Conservation (phyloP, 2,797 vertebrate species). For the Chiroxiphia lanceolata region DNA sequence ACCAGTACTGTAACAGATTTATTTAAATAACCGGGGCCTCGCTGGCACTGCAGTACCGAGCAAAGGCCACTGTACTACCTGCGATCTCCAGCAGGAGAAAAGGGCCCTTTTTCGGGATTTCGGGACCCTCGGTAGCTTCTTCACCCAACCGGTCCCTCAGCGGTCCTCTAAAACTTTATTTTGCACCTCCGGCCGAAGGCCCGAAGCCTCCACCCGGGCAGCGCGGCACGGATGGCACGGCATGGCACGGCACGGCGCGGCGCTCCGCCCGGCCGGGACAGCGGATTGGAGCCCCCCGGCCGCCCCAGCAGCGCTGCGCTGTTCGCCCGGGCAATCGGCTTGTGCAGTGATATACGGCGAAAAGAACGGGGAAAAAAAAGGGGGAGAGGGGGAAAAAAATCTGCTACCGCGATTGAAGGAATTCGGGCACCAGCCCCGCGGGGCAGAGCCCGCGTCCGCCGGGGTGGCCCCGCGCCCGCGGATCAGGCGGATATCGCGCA, state of each 20-base stretch:
- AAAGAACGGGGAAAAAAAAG: accelerated
- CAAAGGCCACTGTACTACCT: background rate
- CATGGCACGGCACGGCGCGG: background rate
- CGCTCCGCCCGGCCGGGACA: background rate
- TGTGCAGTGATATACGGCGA: conserved; percentile 12
- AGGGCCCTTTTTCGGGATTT: background rate
- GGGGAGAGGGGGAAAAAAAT: background rate
- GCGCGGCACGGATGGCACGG: background rate
- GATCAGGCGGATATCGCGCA: background rate
- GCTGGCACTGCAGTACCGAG: background rate
- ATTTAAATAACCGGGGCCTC: background rate
- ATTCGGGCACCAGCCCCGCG: conserved; percentile 25
- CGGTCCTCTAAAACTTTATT: background rate
- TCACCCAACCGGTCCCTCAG: background rate
- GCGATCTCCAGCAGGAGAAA: background rate
- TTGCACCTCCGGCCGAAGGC: background rate
- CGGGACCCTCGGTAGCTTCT: background rate
- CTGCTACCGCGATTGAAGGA: conserved; percentile 64
- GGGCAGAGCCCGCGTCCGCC: conserved; percentile 28
- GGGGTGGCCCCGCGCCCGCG: background rate
- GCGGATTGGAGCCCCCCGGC: background rate
- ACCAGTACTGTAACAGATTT: background rate
- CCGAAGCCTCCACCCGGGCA: background rate
- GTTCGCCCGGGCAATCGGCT: conserved; percentile 60
- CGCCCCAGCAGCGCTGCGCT: conserved; percentile 14